phyloP scores from a whole-genome alignment of 64 coral and sea anemone species.

The Exaiptasia diaphana region DNA sequence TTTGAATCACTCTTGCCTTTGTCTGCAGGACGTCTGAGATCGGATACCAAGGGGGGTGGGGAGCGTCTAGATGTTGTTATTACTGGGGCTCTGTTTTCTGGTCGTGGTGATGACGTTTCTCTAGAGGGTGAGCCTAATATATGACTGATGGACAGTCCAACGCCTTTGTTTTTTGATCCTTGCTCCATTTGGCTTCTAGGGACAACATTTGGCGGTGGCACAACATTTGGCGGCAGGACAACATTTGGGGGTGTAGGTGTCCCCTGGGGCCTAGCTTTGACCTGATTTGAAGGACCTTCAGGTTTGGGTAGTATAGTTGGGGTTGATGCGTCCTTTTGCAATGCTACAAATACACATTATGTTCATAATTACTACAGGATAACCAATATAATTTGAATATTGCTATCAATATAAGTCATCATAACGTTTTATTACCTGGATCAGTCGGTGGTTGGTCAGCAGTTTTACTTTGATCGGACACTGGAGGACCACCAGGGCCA shows the following conservation, averaged over 20 bases:
- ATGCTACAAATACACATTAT: no score
- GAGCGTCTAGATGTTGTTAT: constrained; percentile 15
- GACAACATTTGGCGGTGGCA: not conserved
- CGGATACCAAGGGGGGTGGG: constrained; percentile 6
- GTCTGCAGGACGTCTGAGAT: not conserved
- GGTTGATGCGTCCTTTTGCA: no score
- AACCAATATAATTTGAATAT: no score
- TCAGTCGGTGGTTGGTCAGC: not conserved
- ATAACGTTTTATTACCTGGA: not conserved
- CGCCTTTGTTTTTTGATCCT: not conserved
- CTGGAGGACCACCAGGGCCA: not conserved
- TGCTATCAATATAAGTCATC: not conserved
- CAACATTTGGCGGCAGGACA: not conserved
- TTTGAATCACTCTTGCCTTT: constrained; percentile 27
- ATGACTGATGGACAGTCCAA: constrained; percentile 2
- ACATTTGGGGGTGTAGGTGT: not conserved
- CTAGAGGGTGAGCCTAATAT: not conserved
- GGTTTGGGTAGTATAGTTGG: no score
- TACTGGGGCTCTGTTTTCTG: constrained; percentile 19
- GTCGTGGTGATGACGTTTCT: not conserved
- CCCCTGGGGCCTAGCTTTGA: not conserved
- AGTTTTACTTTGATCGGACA: not conserved
- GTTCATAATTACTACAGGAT: no score
- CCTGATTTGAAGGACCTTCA: no score
- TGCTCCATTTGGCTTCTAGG: constrained; percentile 3